These are phyloP conservation scores for Elysia chlorotica DNA, from an alignment of 1,140 invertebrate species.

Conservation along the genomic window DNA sequence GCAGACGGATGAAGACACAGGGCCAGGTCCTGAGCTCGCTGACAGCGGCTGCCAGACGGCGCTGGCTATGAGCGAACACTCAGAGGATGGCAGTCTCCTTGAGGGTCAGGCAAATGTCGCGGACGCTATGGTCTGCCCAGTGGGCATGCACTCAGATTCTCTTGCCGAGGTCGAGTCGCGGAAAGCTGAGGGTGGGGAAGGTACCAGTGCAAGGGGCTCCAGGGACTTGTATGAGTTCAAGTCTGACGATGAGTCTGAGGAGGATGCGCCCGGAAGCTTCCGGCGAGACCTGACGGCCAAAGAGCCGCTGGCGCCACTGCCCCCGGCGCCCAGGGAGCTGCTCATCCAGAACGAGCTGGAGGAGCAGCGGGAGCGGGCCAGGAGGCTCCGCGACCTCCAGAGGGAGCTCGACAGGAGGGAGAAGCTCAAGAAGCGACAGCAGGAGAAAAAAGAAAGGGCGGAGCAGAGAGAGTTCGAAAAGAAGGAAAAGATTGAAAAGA, in stretches of 20 bases:
- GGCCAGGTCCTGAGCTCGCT: not conserved
- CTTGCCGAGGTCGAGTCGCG: no score
- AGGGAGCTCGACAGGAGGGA: conserved; percentile 20
- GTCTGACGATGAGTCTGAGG: conserved; percentile 46
- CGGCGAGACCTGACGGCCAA: conserved; percentile 25
- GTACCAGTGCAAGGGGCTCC: conserved; percentile 13
- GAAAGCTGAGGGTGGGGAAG: not conserved
- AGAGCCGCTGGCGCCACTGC: conserved; percentile 24
- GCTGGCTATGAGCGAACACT: not conserved
- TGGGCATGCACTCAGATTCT: no score
- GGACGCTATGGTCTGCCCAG: no score
- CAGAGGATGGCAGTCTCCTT: not conserved
- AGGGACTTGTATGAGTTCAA: conserved; percentile 48
- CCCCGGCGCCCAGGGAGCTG: conserved; percentile 27
- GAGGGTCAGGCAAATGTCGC: not conserved
- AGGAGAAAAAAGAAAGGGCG: conserved; percentile 31
- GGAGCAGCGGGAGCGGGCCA: conserved; percentile 11
- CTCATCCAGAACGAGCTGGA: conserved; percentile 26
- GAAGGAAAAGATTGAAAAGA: conserved; percentile 17
- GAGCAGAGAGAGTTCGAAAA: conserved; percentile 22
- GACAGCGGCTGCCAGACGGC: not conserved
- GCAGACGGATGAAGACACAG: not conserved
- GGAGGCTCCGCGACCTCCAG: conserved; percentile 13
- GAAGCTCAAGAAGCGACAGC: conserved; percentile 24
- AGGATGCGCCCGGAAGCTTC: conserved; percentile 28